These are phyloP conservation scores for Rotaria sp. DNA, from an alignment of 2,888 invertebrate species.

Conservation along the genomic window DNA sequence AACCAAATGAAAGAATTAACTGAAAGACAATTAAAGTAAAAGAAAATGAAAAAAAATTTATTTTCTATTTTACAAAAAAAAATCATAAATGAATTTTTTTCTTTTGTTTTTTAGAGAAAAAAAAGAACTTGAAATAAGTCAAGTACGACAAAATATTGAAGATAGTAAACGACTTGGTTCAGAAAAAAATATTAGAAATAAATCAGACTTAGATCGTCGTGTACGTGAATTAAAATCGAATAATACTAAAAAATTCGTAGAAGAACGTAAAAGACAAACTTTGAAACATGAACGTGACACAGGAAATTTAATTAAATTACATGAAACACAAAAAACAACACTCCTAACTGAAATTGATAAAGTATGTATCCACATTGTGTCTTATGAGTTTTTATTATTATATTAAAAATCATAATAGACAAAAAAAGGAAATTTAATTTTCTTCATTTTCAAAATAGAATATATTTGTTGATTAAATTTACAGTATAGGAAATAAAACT, in stretches of 20 bases:
- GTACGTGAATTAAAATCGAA: slow-evolving; percentile 84
- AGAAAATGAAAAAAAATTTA: not conserved
- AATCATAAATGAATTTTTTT: not conserved
- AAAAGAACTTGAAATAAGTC: slow-evolving; percentile 73
- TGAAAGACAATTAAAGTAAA: slow-evolving; percentile 24
- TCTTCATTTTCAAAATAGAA: too few species aligned
- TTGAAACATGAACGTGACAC: slow-evolving; percentile 84
- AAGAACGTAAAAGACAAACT: slow-evolving; percentile 77
- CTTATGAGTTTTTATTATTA: too few species aligned
- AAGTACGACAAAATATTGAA: slow-evolving; percentile 92
- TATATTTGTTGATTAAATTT: too few species aligned
- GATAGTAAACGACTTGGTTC: slow-evolving; percentile 87
- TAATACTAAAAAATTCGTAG: slow-evolving; percentile 92
- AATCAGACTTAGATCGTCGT: slow-evolving; percentile 80
- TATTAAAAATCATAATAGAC: too few species aligned
- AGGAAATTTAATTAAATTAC: slow-evolving; percentile 57
- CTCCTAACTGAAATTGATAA: slow-evolving; percentile 5
- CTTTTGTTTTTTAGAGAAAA: slow-evolving; percentile 74
- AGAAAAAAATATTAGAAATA: slow-evolving; percentile 88
- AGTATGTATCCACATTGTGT: not conserved
- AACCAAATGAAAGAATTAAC: slow-evolving; percentile 37
- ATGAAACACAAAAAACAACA: slow-evolving; percentile 5
- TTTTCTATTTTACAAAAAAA: too few species aligned
- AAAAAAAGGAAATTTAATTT: too few species aligned
- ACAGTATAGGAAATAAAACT: too few species aligned